Conservation (phyloP, 2,888 invertebrate species). For the Hydrotaea diabolus region DNA sequence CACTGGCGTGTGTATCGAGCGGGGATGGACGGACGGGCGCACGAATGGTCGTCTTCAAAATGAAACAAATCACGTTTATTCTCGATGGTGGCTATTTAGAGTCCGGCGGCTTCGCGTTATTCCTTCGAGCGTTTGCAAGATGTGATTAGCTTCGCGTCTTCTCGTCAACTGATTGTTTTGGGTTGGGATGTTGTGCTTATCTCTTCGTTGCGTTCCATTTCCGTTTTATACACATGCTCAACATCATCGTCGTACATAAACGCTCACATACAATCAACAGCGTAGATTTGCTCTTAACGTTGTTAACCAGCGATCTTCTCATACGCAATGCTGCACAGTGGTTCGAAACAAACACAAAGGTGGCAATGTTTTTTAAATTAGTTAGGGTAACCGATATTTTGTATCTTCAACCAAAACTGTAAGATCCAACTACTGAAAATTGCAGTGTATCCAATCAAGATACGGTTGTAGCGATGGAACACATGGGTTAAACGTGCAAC, state of each 20-base stretch:
- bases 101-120: conserved; percentile 2
- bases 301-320: background rate
- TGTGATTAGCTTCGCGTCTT: conserved; percentile 66
- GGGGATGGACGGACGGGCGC: background rate
- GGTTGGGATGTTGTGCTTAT: conserved; percentile 51
- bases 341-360: background rate
- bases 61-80: conserved; percentile 21
- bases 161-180: conserved; percentile 66
- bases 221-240: conserved; percentile 62
- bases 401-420: too few relatives aligned
- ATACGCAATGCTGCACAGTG: conserved; percentile 8
- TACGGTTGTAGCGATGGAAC: too few relatives aligned
- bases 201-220: conserved; percentile 63
- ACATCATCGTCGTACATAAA: background rate
- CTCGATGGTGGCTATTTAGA: background rate
- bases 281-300: conserved; percentile 20
- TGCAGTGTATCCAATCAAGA: too few relatives aligned
- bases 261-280: background rate
- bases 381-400: too few relatives aligned
- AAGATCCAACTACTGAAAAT: too few relatives aligned
- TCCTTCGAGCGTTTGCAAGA: conserved; percentile 32
- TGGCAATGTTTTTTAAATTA: background rate
- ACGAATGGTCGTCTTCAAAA: background rate
- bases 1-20: too few relatives aligned
- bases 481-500: too few relatives aligned